Conservation (phyloP, 37 sponge, comb jelly and placozoan species). For the Cliona cf. orientalis region DNA sequence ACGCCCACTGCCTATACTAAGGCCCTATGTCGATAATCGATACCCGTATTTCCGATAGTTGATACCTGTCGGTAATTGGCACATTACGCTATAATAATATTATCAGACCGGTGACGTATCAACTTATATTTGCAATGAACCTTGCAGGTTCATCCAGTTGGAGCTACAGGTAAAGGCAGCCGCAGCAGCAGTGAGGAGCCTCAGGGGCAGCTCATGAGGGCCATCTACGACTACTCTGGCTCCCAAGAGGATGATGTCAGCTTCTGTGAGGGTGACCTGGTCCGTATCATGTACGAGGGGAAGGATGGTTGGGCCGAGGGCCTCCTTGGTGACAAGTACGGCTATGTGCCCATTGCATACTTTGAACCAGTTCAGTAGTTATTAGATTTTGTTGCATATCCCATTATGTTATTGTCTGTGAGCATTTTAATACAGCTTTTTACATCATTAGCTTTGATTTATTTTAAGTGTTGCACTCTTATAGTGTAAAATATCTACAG, state of each 20-base stretch:
- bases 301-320: conserved; percentile 64
- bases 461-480: too few species aligned
- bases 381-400: neutral
- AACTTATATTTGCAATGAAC: too few species aligned
- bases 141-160: too few species aligned
- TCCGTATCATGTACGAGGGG: conserved; percentile 43
- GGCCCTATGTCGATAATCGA: too few species aligned
- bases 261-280: conserved; percentile 60
- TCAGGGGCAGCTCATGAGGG: conserved; percentile 55
- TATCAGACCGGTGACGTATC: neutral
- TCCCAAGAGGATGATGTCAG: conserved; percentile 45
- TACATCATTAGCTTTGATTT: too few species aligned
- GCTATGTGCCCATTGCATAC: conserved; percentile 56
- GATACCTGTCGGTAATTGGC: too few species aligned
- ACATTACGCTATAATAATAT: neutral
- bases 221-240: conserved; percentile 53
- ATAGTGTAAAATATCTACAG: too few species aligned
- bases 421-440: too few species aligned
- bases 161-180: neutral
- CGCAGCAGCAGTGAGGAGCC: conserved; percentile 8
- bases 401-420: too few species aligned
- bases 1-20: too few species aligned
- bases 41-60: too few species aligned
- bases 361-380: conserved; percentile 28
- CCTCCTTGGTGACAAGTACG: conserved; percentile 39